A percentile compares a stretch with the other conserved stretches of the same genome.
phyloP scores from a whole-genome alignment of 2,113 vertebrate species.

The Podocnemis expansa region DNA sequence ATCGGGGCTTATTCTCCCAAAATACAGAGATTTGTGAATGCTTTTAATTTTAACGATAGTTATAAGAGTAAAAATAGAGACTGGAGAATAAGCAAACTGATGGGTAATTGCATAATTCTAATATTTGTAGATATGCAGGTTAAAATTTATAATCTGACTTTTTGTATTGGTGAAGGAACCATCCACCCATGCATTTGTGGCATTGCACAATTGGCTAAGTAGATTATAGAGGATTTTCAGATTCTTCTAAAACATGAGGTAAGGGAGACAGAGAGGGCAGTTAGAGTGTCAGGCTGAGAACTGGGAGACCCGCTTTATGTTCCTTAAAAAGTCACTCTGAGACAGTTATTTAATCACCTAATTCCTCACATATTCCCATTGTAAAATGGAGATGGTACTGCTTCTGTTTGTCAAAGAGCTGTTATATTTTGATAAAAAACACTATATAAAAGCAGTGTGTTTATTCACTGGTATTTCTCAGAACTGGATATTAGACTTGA shows the following conservation, averaged over 20 bases:
- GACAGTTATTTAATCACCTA: neutral
- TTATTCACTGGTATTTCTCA: neutral
- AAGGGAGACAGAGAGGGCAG: fast-evolving
- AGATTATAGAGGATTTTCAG: fast-evolving
- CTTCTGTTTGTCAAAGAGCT: neutral
- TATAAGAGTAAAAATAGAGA: neutral
- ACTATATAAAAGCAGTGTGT: neutral
- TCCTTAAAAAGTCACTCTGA: neutral
- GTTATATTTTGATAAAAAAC: neutral
- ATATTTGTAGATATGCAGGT: neutral
- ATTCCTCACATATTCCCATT: neutral
- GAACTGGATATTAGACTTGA: neutral
- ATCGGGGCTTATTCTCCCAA: neutral
- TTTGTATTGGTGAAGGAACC: neutral
- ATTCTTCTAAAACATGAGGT: neutral
- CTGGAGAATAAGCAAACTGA: neutral
- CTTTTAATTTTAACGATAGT: neutral
- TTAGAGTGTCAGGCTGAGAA: neutral
- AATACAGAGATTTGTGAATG: neutral
- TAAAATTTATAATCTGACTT: fast-evolving
- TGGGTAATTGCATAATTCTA: neutral
- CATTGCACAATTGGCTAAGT: neutral
- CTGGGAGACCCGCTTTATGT: neutral
- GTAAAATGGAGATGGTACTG: neutral
- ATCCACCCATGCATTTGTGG: neutral